Percentiles rank a stretch among this genome's conserved stretches.
Conservation (phyloP, 2,888 invertebrate species). For the Myopa tessellatipennis region DNA sequence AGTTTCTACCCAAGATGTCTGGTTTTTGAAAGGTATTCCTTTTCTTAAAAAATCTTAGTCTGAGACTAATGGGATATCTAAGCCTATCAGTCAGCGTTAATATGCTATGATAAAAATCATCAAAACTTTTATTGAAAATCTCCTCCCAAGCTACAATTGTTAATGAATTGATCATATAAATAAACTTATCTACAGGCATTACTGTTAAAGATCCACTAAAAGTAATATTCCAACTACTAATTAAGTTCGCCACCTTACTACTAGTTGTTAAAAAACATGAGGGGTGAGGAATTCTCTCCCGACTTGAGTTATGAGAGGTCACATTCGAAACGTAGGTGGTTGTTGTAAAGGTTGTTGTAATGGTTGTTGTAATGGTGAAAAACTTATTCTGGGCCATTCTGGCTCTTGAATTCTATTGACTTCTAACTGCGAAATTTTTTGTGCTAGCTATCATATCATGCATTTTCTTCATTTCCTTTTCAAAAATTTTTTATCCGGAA, state of each 20-base stretch:
- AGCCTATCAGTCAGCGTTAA: constrained; percentile 27
- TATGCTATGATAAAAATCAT: constrained; percentile 37
- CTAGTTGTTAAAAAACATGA: constrained; percentile 23
- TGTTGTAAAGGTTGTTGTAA: background rate
- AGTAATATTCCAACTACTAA: too few species aligned
- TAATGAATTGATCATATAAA: constrained; percentile 38
- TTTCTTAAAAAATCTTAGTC: constrained; percentile 35
- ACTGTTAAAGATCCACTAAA: too few species aligned
- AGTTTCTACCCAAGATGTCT: constrained; percentile 29
- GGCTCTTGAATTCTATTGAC: constrained; percentile 10
- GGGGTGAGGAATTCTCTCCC: constrained; percentile 12
- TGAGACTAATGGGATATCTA: constrained; percentile 4
- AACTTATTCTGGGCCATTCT: constrained; percentile 16
- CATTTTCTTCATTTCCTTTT: constrained; percentile 17
- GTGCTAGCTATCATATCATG: constrained; percentile 24
- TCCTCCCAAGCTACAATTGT: constrained; percentile 37
- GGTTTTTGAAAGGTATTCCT: background rate
- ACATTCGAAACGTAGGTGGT: constrained; percentile 2
- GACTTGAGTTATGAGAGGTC: background rate
- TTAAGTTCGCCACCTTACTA: background rate
- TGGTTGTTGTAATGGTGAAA: background rate
- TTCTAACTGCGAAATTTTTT: constrained; percentile 17
- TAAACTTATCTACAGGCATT: constrained; percentile 37
- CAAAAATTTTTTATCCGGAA: too few species aligned
- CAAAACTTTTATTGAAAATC: constrained; percentile 33